phyloP scores from a whole-genome alignment of 2,113 vertebrate species.

The Scophthalmus maximus region DNA sequence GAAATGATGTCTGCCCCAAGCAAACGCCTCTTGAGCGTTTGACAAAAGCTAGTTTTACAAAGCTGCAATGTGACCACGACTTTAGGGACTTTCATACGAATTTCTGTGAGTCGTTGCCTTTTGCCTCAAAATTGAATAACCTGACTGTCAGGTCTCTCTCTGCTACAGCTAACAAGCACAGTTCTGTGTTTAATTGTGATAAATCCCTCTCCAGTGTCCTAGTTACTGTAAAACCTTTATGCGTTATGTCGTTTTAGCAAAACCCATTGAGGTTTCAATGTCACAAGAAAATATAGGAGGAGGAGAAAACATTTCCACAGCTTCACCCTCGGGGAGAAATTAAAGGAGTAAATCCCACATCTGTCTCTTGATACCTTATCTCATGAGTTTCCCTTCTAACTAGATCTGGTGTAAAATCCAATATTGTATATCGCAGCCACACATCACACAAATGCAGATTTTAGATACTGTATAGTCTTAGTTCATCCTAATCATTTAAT shows the following conservation, averaged over 20 bases:
- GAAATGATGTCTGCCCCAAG: constrained; percentile 2
- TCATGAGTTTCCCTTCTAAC: constrained; percentile 16
- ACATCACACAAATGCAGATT: constrained; percentile 21
- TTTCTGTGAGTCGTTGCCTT: not conserved
- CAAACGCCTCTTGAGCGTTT: not conserved
- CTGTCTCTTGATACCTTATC: constrained; percentile 26
- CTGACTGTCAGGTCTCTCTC: not conserved
- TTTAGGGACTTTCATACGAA: no score
- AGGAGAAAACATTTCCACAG: constrained; percentile 18
- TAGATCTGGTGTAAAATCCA: constrained; percentile 34
- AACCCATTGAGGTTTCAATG: not conserved
- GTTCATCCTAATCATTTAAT: constrained; percentile 31
- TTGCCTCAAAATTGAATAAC: not conserved
- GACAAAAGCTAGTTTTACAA: constrained; percentile 9
- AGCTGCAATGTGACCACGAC: no score
- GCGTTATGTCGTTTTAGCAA: not conserved
- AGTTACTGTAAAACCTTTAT: not conserved
- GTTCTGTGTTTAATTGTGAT: not conserved
- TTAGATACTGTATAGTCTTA: not conserved
- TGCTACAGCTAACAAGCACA: constrained; percentile 8
- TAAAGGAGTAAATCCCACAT: constrained; percentile 43
- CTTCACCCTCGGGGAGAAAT: constrained; percentile 20
- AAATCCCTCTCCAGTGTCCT: not conserved
- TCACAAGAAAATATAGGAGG: constrained; percentile 1
- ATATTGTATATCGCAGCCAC: constrained; percentile 10